Conservation (phyloP, 2,888 invertebrate genomes). For the Campoletis raptor region DNA sequence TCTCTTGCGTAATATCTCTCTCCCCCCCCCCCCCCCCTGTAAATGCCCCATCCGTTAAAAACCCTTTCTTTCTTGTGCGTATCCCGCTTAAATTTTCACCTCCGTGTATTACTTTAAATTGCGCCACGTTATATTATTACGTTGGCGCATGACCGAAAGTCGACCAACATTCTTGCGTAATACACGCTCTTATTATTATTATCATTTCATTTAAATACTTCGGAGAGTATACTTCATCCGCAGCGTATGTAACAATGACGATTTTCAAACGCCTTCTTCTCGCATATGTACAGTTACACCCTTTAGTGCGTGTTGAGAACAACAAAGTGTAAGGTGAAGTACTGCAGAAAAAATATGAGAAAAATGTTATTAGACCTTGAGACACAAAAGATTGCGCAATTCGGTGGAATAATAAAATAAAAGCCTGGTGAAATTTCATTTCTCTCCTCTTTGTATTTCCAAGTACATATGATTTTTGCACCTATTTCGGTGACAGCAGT, state of each 20-base stretch:
- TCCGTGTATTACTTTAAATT: conserved; percentile 6
- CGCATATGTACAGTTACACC: no score
- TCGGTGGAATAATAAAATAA: not conserved
- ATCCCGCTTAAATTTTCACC: conserved; percentile 7
- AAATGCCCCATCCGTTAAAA: conserved; percentile 37
- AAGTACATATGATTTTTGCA: not conserved
- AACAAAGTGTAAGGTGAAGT: not conserved
- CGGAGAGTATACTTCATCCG: not conserved
- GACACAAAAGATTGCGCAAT: not conserved
- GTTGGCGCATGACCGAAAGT: conserved; percentile 42
- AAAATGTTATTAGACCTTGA: not conserved
- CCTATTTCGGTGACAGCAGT: not conserved
- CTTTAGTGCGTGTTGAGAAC: no score
- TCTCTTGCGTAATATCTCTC: conserved; percentile 29
- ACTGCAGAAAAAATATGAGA: not conserved
- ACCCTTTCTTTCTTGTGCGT: conserved; percentile 33
- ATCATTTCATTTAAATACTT: not conserved
- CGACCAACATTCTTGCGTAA: conserved; percentile 53
- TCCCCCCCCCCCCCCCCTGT: conserved; percentile 29
- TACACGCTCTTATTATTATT: conserved; percentile 2
- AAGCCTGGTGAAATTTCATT: not conserved
- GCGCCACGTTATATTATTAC: conserved; percentile 38
- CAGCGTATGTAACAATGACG: not conserved
- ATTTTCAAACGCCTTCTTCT: not conserved
- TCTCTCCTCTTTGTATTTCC: not conserved